Base-by-base conservation (phyloP, 2,888 invertebrate genomes). In the Geophilus truncorum region DNA sequence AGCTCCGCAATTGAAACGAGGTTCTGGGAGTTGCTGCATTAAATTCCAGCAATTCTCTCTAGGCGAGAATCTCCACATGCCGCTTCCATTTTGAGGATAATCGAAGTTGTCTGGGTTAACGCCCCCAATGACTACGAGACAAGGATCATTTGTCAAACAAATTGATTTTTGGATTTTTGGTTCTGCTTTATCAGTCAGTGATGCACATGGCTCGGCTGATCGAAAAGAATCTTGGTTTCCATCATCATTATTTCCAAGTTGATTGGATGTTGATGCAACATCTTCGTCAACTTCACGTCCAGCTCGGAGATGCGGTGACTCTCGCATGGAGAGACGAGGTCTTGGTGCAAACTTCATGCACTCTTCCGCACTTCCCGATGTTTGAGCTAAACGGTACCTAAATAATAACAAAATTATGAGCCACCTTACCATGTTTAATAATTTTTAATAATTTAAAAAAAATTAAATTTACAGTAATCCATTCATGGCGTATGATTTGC, bases 391-490 rank as follows among this genome's bases (percentile, higher is more conserved):
- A 18, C 30, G 75, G 15, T 18, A 75, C 15, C 75, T 75, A 75
- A 23, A 12, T 12, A 5, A 18, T 5, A 15, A 51, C 6, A 15
- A 51, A 51, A 12, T 12, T 10, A n/a, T 10, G 6, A 51, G 15
- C 4, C 51, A n/a, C 6, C 15, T n/a, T n/a, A 51, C 4, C 12
- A 51, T 10, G 7, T n/a, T 51, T 15, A 51, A 51, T 10, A 51
- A 10, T 4, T 51, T 12, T 51, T 51, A 10, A 4, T 34, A 34
- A 51, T n/a, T 51, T n/a, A n/a, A n/a, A n/a, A n/a, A n/a, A n/a
- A n/a, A n/a, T n/a, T n/a, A n/a, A n/a, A n/a, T n/a, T n/a, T n/a
- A 77, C 77, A 77, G 6, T 30, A 77, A 7, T 25, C 77, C 77
- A 34, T 4, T 10, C 18, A 77, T 7, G 30, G 32, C 32, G 32